phyloP scores from a whole-genome alignment of 2,888 invertebrate genomes.

The Desoria tigrina region DNA sequence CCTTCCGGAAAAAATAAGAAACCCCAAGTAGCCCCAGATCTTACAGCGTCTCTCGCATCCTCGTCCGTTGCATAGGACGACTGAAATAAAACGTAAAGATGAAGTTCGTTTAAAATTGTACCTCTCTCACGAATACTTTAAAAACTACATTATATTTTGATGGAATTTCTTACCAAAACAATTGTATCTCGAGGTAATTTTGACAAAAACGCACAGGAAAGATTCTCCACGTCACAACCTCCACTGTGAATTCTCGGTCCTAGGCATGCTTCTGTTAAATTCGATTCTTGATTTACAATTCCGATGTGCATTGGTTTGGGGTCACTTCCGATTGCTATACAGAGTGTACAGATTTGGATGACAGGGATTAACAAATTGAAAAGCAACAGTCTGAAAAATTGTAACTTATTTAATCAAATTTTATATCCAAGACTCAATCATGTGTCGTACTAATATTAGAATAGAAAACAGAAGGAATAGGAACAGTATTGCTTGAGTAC shows the following conservation, averaged over 20 bases:
- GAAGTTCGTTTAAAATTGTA: too few relatives aligned
- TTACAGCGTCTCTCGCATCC: constrained; percentile 31
- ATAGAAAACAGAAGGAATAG: background rate
- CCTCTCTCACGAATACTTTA: too few relatives aligned
- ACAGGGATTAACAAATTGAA: constrained; percentile 40
- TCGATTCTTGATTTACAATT: constrained; percentile 44
- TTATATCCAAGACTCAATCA: background rate
- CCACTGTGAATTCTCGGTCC: background rate
- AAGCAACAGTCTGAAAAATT: constrained; percentile 29
- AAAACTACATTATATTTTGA: too few relatives aligned
- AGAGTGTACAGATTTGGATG: constrained; percentile 35
- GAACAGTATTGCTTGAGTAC: too few relatives aligned
- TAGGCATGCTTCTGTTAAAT: background rate
- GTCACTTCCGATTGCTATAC: constrained; percentile 41
- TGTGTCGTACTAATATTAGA: background rate
- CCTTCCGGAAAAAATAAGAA: constrained; percentile 34
- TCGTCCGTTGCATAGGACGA: constrained; percentile 54
- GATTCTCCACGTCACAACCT: constrained; percentile 24
- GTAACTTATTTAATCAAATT: background rate
- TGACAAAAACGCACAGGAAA: constrained; percentile 35
- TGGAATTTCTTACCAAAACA: background rate
- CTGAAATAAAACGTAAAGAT: constrained; percentile 24
- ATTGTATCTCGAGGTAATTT: constrained; percentile 32
- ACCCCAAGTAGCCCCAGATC: constrained; percentile 40
- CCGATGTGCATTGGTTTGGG: constrained; percentile 39